Evolutionary conservation across 2,888 invertebrate genomes (phyloP).

Genomic region (Saturnia pavonia): DNA sequence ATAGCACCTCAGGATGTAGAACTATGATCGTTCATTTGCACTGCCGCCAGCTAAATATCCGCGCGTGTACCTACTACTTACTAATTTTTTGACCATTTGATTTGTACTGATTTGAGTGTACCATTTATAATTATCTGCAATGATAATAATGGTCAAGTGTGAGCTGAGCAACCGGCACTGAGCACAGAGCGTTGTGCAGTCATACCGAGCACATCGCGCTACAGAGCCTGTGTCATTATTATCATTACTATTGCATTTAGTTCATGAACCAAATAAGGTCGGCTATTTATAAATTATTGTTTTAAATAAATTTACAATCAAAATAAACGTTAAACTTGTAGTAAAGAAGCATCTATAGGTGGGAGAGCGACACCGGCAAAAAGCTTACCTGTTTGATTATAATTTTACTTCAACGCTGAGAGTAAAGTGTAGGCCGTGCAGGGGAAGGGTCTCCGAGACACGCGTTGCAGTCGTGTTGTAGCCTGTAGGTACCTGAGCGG

Average conservation of each 20-base stretch:
- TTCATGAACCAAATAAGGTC: slow-evolving; percentile 15
- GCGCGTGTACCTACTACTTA: no score
- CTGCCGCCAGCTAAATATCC: no score
- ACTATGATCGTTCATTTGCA: no score
- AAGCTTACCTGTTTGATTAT: slow-evolving; percentile 15
- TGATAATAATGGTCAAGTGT: background rate
- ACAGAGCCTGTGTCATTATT: background rate
- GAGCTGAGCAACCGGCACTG: background rate
- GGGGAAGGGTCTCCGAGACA: background rate
- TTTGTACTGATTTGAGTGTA: no score
- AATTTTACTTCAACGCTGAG: background rate
- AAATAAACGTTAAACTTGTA: background rate
- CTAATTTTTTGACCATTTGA: no score
- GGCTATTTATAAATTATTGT: slow-evolving; percentile 19
- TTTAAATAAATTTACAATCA: background rate
- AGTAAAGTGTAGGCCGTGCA: background rate
- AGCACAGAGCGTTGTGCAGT: background rate
- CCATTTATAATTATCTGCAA: no score
- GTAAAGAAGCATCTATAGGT: background rate
- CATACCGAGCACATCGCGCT: background rate
- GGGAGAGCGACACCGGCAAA: background rate
- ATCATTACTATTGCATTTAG: slow-evolving; percentile 10
- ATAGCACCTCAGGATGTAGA: no score
- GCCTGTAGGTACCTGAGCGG: slow-evolving; percentile 24
- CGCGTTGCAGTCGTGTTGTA: background rate